Base-by-base conservation (phyloP, 35 echinoderm and acorn worm genomes). In the Apostichopus parvimensis region DNA sequence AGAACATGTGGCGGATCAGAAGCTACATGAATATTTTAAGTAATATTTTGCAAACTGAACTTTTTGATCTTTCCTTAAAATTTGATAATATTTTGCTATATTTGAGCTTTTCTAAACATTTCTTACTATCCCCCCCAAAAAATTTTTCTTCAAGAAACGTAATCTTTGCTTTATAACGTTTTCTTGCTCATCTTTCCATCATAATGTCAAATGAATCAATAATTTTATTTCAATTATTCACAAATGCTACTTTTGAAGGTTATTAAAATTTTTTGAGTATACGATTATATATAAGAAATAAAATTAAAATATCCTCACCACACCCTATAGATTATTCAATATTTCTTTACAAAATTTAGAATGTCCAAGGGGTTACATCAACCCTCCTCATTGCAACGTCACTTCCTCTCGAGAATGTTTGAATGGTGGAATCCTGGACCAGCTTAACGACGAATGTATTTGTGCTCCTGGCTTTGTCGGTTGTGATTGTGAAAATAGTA, bases 401-500 rank as follows among this genome's bases (percentile, higher is more conserved):
- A 10, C 77, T 22, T 14, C 77, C 28, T 9, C 77, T 79, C 77
- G 9, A 45, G 34, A 45, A 18, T 79, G 77, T 45, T 22, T 25
- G 20, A 79, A 79, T 8, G 77, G 77, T 22, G 77, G 77, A 25
- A 22, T 79, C n/a, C 10, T 79, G 21, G 20, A 79, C 77, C 21
- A 14, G 17, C 9, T 10, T 22, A 79, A 14, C 17, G 77, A 79
- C 77, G 7, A 22, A 45, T 79, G 77, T 79, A 45, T 79, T 5
- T 79, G 77, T 79, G 77, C 77, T 25, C 77, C 77, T 45, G 77
- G 77, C 10, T 79, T 79, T 22, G 23, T 21, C 77, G 77, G 77
- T 5, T 79, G 77, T 22, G 77, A 14, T 22, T 79, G 77, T 79
- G 77, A 79, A 79, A 22, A 45, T 21, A 21, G 77, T 79, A 79